Percentiles rank a stretch among this genome's conserved stretches.
Conservation (phyloP, 2,113 vertebrate genomes). For the Tyto alba region DNA sequence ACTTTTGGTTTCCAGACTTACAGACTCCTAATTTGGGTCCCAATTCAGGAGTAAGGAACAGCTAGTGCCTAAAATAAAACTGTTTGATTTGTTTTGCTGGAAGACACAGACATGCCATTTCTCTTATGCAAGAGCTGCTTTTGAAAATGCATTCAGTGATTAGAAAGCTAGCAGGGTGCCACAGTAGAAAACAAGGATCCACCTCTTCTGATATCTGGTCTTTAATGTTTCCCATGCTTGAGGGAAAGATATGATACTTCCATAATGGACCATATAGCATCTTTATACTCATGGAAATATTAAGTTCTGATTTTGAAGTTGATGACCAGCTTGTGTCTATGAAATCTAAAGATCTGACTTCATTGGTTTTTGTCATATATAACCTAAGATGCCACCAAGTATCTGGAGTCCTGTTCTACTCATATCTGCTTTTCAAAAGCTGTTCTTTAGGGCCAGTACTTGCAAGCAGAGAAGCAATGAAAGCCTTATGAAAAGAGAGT, state of each 20-base stretch:
- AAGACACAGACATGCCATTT: not conserved
- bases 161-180: not conserved
- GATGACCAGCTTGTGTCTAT: not conserved
- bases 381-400: not conserved
- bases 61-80: not conserved
- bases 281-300: not conserved
- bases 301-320: not conserved
- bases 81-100: not conserved
- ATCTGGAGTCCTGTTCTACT: not conserved
- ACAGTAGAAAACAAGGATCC: not conserved
- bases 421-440: not conserved
- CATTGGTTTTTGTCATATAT: not conserved
- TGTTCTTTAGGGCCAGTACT: not conserved
- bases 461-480: not conserved
- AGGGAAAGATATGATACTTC: not conserved
- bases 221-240: not conserved
- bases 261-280: not conserved
- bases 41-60: not conserved
- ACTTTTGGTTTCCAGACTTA: not conserved
- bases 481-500: not conserved
- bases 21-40: not conserved
- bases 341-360: not conserved
- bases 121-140: not conserved
- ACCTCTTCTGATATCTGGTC: not conserved
- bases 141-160: not conserved